These are phyloP conservation scores for Tenualosa thibaudeaui DNA, from an alignment of 2,797 vertebrate genomes.

Conservation along the genomic window DNA sequence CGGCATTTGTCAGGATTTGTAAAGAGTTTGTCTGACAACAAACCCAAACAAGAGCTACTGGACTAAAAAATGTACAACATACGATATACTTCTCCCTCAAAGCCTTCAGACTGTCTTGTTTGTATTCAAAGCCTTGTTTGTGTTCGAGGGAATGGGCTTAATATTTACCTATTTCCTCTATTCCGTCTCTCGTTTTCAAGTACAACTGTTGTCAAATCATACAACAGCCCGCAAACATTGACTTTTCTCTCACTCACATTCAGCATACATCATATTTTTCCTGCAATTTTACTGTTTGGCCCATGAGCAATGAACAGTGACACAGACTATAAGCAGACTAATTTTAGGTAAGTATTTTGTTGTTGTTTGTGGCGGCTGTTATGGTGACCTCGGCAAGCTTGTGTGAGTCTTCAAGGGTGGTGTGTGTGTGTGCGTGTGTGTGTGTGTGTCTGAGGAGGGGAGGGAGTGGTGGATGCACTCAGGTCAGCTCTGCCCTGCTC, in stretches of 20 bases:
- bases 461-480: neutral
- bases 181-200: neutral
- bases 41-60: constrained; percentile 23
- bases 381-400: neutral
- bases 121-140: neutral
- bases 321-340: neutral
- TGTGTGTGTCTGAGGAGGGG: neutral
- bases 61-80: neutral
- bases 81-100: neutral
- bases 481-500: neutral
- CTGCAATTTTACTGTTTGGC: neutral
- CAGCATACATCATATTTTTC: neutral
- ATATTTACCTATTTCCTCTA: neutral
- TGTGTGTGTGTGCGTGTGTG: neutral
- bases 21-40: neutral
- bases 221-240: neutral
- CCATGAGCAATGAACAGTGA: neutral
- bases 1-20: constrained; percentile 23
- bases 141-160: neutral
- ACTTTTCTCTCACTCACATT: neutral
- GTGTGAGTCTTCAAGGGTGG: neutral
- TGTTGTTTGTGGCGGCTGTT: neutral
- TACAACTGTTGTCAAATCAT: neutral
- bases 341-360: neutral
- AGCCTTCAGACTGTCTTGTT: neutral